A percentile compares a stretch with the other conserved stretches of the same genome.
These are phyloP conservation scores for Teleiodes luculella DNA, from an alignment of 2,888 invertebrate species.

Conservation along the genomic window DNA sequence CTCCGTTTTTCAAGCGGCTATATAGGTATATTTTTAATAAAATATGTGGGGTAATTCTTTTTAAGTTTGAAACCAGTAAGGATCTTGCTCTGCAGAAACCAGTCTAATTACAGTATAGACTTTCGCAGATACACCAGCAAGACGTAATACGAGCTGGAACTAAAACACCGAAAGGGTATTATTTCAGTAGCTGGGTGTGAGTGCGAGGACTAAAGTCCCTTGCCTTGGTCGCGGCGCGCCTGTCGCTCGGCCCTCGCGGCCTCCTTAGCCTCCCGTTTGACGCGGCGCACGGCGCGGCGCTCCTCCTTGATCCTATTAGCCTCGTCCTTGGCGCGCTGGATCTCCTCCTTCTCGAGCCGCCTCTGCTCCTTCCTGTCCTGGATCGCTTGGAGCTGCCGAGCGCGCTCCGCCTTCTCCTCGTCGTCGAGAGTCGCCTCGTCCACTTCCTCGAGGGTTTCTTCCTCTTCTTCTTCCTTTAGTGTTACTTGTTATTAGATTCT, in stretches of 20 bases:
- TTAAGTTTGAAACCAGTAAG: too few species aligned
- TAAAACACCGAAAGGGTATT: too few species aligned
- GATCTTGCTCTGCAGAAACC: too few species aligned
- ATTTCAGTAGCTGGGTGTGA: too few species aligned
- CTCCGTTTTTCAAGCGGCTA: too few species aligned
- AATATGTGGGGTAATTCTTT: too few species aligned
- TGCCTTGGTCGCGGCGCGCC: slow-evolving; percentile 52
- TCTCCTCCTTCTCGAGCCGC: neutral
- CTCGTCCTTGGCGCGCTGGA: neutral
- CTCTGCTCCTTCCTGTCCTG: slow-evolving; percentile 40
- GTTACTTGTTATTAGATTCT: too few species aligned
- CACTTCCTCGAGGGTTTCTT: slow-evolving; percentile 60
- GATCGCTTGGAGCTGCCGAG: slow-evolving; percentile 43
- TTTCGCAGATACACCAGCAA: too few species aligned
- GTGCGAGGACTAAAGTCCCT: too few species aligned
- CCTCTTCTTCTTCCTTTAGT: slow-evolving; percentile 46
- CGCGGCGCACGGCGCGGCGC: slow-evolving; percentile 49
- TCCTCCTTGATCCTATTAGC: slow-evolving; percentile 42
- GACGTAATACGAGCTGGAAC: too few species aligned
- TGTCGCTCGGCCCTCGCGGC: slow-evolving; percentile 51
- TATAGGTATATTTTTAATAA: too few species aligned
- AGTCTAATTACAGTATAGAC: too few species aligned
- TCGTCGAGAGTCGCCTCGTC: slow-evolving; percentile 63
- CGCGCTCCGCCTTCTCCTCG: slow-evolving; percentile 57
- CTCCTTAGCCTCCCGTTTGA: slow-evolving; percentile 54